A percentile compares a stretch with the other conserved stretches of the same genome.
phyloP scores from a whole-genome alignment of 2,113 vertebrate species.

The Pantherophis guttatus region DNA sequence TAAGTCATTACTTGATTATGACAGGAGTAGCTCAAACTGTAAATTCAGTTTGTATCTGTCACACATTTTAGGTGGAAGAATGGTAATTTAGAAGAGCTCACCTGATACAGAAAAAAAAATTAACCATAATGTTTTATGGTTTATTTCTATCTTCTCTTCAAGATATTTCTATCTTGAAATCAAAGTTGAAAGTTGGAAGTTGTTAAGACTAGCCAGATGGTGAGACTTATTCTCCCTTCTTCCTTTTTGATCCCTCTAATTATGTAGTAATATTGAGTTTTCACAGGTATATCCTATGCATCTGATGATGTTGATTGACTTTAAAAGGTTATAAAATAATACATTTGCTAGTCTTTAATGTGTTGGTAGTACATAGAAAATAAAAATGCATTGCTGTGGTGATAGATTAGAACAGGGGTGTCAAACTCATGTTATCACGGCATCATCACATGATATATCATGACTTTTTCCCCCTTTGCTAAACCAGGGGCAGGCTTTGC shows the following conservation, averaged over 20 bases:
- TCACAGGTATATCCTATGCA: neutral
- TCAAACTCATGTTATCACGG: too few species aligned
- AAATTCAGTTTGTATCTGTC: neutral
- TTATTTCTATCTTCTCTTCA: neutral
- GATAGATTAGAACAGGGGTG: neutral
- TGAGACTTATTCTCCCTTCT: neutral
- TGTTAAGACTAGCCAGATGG: neutral
- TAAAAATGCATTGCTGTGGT: neutral
- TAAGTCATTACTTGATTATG: neutral
- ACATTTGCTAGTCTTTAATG: neutral
- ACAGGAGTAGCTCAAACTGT: neutral
- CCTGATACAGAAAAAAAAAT: neutral
- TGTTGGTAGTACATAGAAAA: neutral
- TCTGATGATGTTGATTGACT: neutral
- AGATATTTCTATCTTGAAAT: neutral
- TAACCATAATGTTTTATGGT: neutral
- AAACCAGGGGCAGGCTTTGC: too few species aligned
- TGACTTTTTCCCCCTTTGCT: too few species aligned
- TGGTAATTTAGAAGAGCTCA: neutral
- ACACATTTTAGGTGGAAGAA: neutral
- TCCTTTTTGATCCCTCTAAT: neutral
- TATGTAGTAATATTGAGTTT: neutral
- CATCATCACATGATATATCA: too few species aligned
- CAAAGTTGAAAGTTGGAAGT: neutral
- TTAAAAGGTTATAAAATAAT: neutral